These are phyloP conservation scores for Tanytarsus gracilentus DNA, from an alignment of 2,888 invertebrate genomes.

Conservation along the genomic window DNA sequence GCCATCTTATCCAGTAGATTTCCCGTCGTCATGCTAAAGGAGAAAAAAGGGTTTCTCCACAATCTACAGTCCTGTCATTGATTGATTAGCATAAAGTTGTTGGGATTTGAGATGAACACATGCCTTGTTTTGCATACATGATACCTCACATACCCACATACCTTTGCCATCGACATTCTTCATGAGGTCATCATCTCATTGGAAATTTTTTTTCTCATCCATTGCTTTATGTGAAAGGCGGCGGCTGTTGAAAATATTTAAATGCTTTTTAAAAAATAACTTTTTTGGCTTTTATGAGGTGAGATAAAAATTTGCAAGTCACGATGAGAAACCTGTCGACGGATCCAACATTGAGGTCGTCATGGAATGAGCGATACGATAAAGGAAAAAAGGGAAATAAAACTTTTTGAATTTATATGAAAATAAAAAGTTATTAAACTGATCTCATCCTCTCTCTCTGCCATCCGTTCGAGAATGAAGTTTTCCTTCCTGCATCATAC, in stretches of 20 bases:
- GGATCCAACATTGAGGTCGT: too few relatives aligned
- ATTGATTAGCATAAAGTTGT: constrained; percentile 20
- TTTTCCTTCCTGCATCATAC: background rate
- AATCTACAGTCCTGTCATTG: constrained; percentile 10
- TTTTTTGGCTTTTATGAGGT: too few relatives aligned
- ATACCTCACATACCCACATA: background rate
- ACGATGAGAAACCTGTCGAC: too few relatives aligned
- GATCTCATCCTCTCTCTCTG: constrained; percentile 1
- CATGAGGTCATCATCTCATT: too few relatives aligned
- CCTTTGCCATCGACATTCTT: background rate
- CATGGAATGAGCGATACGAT: background rate
- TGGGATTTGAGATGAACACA: background rate
- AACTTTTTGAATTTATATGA: constrained; percentile 8
- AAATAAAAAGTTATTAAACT: constrained; percentile 10
- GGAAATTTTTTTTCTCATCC: too few relatives aligned
- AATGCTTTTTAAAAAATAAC: too few relatives aligned
- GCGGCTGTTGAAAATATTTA: too few relatives aligned
- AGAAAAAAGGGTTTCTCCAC: background rate
- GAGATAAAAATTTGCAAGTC: too few relatives aligned
- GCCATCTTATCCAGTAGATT: too few relatives aligned
- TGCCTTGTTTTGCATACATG: background rate
- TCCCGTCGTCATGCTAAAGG: too few relatives aligned
- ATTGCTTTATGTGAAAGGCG: too few relatives aligned
- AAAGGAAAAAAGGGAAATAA: background rate
- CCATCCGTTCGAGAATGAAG: background rate